These are phyloP conservation scores for Artemia sinica DNA, from an alignment of 2,888 invertebrate genomes.

Conservation along the genomic window DNA sequence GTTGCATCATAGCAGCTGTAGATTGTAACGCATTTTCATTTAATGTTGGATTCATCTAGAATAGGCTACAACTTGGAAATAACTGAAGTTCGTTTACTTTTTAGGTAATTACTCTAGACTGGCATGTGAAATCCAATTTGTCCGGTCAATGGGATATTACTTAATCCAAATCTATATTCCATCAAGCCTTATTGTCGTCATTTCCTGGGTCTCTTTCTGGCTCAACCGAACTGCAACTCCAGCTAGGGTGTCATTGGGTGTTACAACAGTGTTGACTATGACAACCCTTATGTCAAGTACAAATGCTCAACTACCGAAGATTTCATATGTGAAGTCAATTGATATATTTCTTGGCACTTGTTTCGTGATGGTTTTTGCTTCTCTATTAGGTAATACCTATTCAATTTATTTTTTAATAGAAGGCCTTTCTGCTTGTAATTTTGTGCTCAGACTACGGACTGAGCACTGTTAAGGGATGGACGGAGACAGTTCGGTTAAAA, in stretches of 20 bases:
- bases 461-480: no score
- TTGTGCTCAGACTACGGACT: no score
- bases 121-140: slow-evolving; percentile 91
- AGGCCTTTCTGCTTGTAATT: no score
- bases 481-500: no score
- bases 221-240: slow-evolving; percentile 86
- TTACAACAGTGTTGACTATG: slow-evolving; percentile 92
- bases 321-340: slow-evolving; percentile 92
- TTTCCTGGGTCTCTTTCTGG: slow-evolving; percentile 95
- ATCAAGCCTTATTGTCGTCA: slow-evolving; percentile 87
- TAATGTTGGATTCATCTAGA: not conserved
- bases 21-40: not conserved
- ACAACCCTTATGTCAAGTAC: slow-evolving; percentile 93
- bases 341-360: slow-evolving; percentile 93
- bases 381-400: slow-evolving; percentile 58
- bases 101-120: slow-evolving; percentile 82
- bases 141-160: slow-evolving; percentile 95
- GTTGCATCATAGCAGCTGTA: no score
- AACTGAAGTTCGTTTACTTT: slow-evolving; percentile 17
- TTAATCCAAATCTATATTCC: slow-evolving; percentile 96
- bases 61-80: no score
- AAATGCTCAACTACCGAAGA: slow-evolving; percentile 89
- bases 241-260: slow-evolving; percentile 78
- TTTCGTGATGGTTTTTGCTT: slow-evolving; percentile 98
- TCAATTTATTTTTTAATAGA: no score